phyloP scores from a whole-genome alignment of 2,797 vertebrate genomes.

The Phoxinus dragarum region DNA sequence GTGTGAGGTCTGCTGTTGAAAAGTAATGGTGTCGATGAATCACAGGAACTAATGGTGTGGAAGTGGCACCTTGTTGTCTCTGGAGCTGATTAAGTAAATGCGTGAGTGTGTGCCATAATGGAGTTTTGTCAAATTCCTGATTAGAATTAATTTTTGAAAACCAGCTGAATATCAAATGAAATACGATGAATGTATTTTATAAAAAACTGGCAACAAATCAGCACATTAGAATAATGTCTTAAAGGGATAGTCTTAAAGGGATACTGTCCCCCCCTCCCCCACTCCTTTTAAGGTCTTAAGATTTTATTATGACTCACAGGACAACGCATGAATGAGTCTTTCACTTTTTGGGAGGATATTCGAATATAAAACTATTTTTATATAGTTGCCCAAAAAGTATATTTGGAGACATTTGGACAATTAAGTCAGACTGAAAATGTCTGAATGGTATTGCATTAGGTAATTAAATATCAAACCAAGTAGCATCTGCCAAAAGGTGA shows the following conservation, averaged over 20 bases:
- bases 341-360: too few relatives aligned
- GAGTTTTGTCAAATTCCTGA: neutral
- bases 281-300: too few relatives aligned
- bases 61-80: constrained; percentile 26
- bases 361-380: too few relatives aligned
- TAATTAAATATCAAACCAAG: too few relatives aligned
- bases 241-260: too few relatives aligned
- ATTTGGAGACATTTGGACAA: neutral
- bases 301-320: too few relatives aligned
- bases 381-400: neutral
- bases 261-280: too few relatives aligned
- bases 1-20: constrained; percentile 34
- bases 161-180: constrained; percentile 1
- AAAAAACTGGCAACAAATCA: neutral
- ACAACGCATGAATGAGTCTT: too few relatives aligned
- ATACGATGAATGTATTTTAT: neutral
- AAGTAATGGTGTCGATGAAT: constrained; percentile 33
- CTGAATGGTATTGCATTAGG: too few relatives aligned
- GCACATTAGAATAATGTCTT: too few relatives aligned
- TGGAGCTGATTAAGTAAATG: constrained; percentile 10
- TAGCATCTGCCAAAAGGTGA: too few relatives aligned
- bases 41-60: constrained; percentile 24
- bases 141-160: neutral
- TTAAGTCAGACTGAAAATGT: neutral
- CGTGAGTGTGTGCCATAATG: neutral